phyloP scores from a whole-genome alignment of 2,888 invertebrate genomes.

The Dynastes tityus region DNA sequence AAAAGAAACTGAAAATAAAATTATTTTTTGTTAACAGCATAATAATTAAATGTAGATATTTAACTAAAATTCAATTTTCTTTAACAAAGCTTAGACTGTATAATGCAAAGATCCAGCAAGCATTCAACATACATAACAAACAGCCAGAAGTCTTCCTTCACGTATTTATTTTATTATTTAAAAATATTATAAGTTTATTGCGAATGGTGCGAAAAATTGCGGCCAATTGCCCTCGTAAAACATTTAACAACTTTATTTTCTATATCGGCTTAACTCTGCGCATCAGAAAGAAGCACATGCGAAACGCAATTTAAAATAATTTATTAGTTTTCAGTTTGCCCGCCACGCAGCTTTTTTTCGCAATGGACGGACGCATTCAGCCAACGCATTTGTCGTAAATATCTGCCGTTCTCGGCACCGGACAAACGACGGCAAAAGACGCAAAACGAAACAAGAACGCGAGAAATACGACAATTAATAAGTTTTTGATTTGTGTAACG shows the following conservation, averaged over 20 bases:
- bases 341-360: slow-evolving; percentile 18
- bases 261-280: neutral
- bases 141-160: neutral
- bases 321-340: slow-evolving; percentile 30
- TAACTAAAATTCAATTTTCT: no score
- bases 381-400: slow-evolving; percentile 24
- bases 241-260: slow-evolving; percentile 33
- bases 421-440: slow-evolving; percentile 13
- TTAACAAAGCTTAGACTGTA: no score
- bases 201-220: slow-evolving; percentile 16
- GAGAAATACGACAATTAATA: slow-evolving; percentile 37
- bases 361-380: neutral
- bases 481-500: slow-evolving; percentile 38
- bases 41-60: no score
- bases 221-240: slow-evolving; percentile 29
- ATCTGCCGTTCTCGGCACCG: neutral
- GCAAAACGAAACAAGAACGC: slow-evolving; percentile 10
- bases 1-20: no score
- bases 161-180: slow-evolving; percentile 18
- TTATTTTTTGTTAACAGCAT: no score
- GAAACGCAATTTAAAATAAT: slow-evolving; percentile 28
- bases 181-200: slow-evolving; percentile 32
- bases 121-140: neutral
- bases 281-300: neutral
- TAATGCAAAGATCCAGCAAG: neutral